phyloP scores from a whole-genome alignment of 53 echinoderm and acorn worm species.

The Mesocentrotus franciscanus region DNA sequence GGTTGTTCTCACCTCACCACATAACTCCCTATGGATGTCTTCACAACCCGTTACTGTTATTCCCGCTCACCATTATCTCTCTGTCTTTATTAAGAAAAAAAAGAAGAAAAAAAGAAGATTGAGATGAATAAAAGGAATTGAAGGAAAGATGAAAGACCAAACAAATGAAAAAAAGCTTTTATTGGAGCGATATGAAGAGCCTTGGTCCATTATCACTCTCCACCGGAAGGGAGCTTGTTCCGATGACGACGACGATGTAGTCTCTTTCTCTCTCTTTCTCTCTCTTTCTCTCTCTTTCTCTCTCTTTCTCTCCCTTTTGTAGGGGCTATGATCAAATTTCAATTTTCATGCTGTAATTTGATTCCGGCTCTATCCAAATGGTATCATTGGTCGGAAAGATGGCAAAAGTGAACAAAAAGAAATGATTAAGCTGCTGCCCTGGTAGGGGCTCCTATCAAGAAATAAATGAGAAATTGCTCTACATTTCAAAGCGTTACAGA shows the following conservation, averaged over 20 bases:
- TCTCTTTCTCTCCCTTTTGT: background rate
- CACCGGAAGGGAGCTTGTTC: constrained; percentile 53
- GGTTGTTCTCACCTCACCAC: background rate
- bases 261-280: background rate
- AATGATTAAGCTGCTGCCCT: constrained; percentile 31
- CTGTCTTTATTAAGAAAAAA: constrained; percentile 22
- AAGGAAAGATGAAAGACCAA: constrained; percentile 31
- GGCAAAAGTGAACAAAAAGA: background rate
- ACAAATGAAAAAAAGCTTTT: constrained; percentile 49
- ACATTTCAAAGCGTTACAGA: background rate
- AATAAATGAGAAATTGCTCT: constrained; percentile 11
- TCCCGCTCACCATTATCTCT: constrained; percentile 13
- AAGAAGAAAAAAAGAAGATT: background rate
- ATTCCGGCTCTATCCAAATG: constrained; percentile 1
- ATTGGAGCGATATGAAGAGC: constrained; percentile 46
- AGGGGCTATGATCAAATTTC: constrained; percentile 39
- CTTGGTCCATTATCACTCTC: constrained; percentile 44
- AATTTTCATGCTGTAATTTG: constrained; percentile 54
- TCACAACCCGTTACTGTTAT: background rate
- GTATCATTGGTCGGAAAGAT: constrained; percentile 28
- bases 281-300: background rate
- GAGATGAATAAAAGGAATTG: background rate
- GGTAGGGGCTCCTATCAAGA: background rate
- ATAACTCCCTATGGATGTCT: background rate
- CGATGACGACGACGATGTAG: background rate